Base-by-base conservation (phyloP, 2,888 invertebrate species). In the Tenthredo scrophulariae region DNA sequence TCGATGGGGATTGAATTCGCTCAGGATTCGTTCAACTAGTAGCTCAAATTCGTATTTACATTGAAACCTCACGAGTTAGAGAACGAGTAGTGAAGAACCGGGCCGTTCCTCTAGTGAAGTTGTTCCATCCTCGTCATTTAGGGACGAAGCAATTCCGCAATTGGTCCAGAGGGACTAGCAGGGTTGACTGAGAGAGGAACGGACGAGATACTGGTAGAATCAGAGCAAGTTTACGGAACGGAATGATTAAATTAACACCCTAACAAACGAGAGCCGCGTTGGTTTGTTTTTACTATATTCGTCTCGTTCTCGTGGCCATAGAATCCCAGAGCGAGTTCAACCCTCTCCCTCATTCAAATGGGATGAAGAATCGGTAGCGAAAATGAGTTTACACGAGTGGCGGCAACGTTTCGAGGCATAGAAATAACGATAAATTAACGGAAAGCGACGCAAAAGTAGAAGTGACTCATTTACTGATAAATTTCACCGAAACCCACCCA, bases 181-280 rank as follows among this genome's bases (percentile, higher is more conserved):
- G 62, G 80, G 62, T 37, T 62, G 80, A 80, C 80, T 58, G 33
- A n/a, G 77, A 77, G 77, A 77, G 33, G 9, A 50, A 15, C 77
- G 43, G 10, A 10, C 80, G 43, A 22, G 40, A 74, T 43, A 74
- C 80, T 40, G 54, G 37, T 80, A 18, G 62, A 80, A 80, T 80
- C 58, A 58, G 80, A 80, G 80, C 33, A 37, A 80, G 62, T 62
- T 40, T 43, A 80, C 62, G 80, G 80, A 62, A 80, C 62, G 80
- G 80, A 40, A 80, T 80, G 80, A 80, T 80, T 80, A 80, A 80
- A 80, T 80, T 80, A 80, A 80, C 80, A 80, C 80, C 62, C 62
- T 77, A 65, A 80, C 80, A 80, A 80, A 80, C 80, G 80, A 22
- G 62, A 62, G 62, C 15, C 40, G 7, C 33, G 62, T 62, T 62